Base-by-base conservation (phyloP, 2,113 vertebrate species). In the Stercorarius parasiticus region DNA sequence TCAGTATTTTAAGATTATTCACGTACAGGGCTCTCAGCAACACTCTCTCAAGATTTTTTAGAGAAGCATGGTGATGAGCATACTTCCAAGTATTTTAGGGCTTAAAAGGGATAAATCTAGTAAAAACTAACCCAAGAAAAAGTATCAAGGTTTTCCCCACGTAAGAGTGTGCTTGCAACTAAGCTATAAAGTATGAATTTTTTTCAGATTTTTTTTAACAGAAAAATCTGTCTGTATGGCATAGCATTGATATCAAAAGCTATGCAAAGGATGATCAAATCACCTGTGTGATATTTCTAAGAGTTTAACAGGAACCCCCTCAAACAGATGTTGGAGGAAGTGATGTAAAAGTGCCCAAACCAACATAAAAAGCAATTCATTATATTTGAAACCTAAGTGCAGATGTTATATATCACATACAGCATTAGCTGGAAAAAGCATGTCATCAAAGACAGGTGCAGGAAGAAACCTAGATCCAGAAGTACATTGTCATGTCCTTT, bases 1-100 rank as follows among this genome's bases (percentile, higher is more conserved):
- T 36, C 26, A 17, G 61, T 93, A 95, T 88, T 96, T 96, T 62
- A 77, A 58, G 78, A 72, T 49, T 90, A 71, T 88, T 86, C 42
- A 77, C 18, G 25, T 27, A 56, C 47, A 64, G 19, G 15, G 14
- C 56, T 91, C 87, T 69, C 78, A 69, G 61, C 40, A 90, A 7
- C 43, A 32, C 19, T 29, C 47, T 74, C 70, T 73, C 34, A 38
- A 36, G 76, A 42, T 19, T 29, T 49, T 80, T 94, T 34, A 56
- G 36, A 87, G 43, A 52, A 65, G 15, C 27, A 21, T 0, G 29
- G n/a, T 72, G 32, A 76, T 56, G 40, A 86, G 13, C 32, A 43
- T 9, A 20, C 7, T 69, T 59, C 6, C 29, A 79, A 79, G 18
- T 85, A 89, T 79, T 86, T 79, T 50, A 67, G 52, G 61, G 69